Evolutionary conservation across 2,888 invertebrate species (phyloP), one percentile per base, ranked within the genome.

Genomic region (Lumbricus terrestris): DNA sequence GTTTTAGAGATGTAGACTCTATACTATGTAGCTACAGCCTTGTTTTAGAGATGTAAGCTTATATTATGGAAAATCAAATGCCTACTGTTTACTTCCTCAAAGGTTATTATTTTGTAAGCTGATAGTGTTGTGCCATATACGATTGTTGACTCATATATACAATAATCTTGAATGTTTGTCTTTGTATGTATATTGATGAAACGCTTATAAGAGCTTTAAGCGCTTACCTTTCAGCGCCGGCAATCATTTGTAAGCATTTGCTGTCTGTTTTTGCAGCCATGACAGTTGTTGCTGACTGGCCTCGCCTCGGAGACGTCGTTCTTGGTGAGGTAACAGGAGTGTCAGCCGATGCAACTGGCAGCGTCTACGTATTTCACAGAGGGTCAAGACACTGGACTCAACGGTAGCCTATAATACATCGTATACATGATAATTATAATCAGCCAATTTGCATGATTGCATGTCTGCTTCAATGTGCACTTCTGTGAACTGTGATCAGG

Each of bases 301-400:
- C 85, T 33, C 85, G 34, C 34, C 34, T 85, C 20, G 85, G 85
- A 85, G 85, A 85, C 29, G 35, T 85, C 35, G 85, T 34, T 34
- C 85, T 85, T 37, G 85, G 85, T 20, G 85, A 85, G 85, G 85
- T 85, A 35, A 85, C 34, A 23, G 37, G 35, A 85, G 37, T 85
- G 85, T 34, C 34, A 34, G 34, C 8, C 85, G 37, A 85, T 18
- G 37, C 34, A 33, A 35, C 85, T 37, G 85, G 85, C 85, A 85
- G 35, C 85, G 85, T 85, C 85, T 85, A 35, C 16, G 23, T 34
- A 0, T 85, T 85, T 85, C 85, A 34, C 35, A 85, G 85, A 85
- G 85, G 85, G 35, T 85, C 85, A 85, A 16, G 85, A 85, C 85
- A 34, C 35, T 85, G 85, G 85, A 85, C 85, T 35, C 37, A 69